Percentiles rank a stretch among this genome's conserved stretches.
Conservation (phyloP, 1,140 invertebrate genomes). For the Solenopsis invicta region DNA sequence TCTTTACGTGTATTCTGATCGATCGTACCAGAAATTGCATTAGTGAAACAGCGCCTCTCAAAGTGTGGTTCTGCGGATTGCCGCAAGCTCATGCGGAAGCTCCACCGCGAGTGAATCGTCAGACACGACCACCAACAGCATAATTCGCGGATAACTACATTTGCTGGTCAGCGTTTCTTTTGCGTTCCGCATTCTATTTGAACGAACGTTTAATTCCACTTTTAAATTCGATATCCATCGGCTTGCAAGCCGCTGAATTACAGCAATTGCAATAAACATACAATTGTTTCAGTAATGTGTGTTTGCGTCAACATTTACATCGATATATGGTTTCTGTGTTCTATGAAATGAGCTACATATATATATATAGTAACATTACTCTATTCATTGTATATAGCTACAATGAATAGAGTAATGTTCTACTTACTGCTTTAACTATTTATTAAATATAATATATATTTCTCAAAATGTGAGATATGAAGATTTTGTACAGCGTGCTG, state of each 20-base stretch:
- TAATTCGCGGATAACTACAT: conserved; percentile 59
- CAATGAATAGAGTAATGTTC: too few relatives aligned
- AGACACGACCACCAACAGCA: conserved; percentile 45
- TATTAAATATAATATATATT: too few relatives aligned
- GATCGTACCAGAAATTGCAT: conserved; percentile 57
- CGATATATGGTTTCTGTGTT: too few relatives aligned
- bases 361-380: too few relatives aligned
- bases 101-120: conserved; percentile 36
- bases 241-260: background rate
- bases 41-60: conserved; percentile 56
- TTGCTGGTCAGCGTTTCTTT: conserved; percentile 35
- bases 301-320: background rate
- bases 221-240: background rate
- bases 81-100: conserved; percentile 46
- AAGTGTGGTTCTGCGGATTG: conserved; percentile 61
- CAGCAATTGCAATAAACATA: too few relatives aligned
- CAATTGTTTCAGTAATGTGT: background rate
- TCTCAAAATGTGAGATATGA: too few relatives aligned
- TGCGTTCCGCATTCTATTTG: background rate
- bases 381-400: too few relatives aligned
- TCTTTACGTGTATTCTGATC: conserved; percentile 47
- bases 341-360: too few relatives aligned
- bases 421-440: too few relatives aligned
- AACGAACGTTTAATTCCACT: background rate
- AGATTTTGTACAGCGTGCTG: too few relatives aligned